These are phyloP conservation scores for Cyphomyrus discorhynchus DNA, from an alignment of 2,113 vertebrate species.

Conservation along the genomic window DNA sequence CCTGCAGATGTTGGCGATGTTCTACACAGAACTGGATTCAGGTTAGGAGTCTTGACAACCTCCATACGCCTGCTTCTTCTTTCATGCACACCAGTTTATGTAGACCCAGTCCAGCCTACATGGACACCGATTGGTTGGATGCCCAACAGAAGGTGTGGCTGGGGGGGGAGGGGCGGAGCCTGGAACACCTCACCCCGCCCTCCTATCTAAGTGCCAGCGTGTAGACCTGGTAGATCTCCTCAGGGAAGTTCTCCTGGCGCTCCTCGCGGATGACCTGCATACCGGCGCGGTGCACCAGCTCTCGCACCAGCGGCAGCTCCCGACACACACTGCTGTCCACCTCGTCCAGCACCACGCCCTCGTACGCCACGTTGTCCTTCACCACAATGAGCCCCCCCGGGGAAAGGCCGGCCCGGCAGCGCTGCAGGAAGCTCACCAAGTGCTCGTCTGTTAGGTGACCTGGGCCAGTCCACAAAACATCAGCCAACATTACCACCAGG, in stretches of 20 bases:
- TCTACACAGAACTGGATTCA: not conserved
- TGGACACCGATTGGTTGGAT: not conserved
- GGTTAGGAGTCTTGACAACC: not conserved
- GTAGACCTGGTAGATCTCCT: conserved; percentile 92
- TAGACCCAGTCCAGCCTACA: not conserved
- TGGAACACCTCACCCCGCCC: not conserved
- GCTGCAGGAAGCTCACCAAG: conserved; percentile 77
- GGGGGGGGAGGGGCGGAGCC: not conserved
- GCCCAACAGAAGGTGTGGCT: not conserved
- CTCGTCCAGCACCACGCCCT: conserved; percentile 85
- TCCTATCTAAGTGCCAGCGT: conserved; percentile 83
- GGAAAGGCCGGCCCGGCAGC: conserved; percentile 70
- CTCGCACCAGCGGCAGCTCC: conserved; percentile 67
- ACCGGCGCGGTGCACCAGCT: conserved; percentile 68
- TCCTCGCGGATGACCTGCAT: conserved; percentile 76
- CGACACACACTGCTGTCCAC: conserved; percentile 97
- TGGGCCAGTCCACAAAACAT: conserved; percentile 35
- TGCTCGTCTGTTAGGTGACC: conserved; percentile 87
- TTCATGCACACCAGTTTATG: not conserved
- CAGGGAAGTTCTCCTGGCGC: conserved; percentile 82
- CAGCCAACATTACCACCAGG: not conserved
- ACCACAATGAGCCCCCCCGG: conserved; percentile 81
- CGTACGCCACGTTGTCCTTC: conserved; percentile 94
- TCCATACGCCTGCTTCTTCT: too few relatives aligned
- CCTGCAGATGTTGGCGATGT: not conserved